Percentiles rank a stretch among this genome's conserved stretches.
phyloP scores from a whole-genome alignment of 1,140 invertebrate genomes.

The Zaprionus ornatus region DNA sequence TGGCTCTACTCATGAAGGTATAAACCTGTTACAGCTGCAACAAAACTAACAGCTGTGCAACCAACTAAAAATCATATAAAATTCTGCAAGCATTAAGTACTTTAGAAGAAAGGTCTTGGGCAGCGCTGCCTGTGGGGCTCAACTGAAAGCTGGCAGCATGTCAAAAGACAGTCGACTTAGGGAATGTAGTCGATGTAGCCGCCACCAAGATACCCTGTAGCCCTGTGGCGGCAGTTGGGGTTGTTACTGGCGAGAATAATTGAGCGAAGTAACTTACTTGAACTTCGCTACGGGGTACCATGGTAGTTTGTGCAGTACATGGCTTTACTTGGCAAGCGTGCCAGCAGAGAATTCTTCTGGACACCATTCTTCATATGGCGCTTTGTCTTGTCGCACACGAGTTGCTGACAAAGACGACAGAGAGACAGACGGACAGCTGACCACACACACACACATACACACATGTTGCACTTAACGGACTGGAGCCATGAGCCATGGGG shows the following conservation, averaged over 20 bases:
- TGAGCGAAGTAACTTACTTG: neutral
- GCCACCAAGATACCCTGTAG: neutral
- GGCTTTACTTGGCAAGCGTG: neutral
- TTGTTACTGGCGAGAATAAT: too few relatives aligned
- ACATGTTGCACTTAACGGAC: constrained; percentile 27
- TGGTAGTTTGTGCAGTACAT: neutral
- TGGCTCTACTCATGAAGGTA: too few relatives aligned
- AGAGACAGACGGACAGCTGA: constrained; percentile 33
- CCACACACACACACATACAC: constrained; percentile 4
- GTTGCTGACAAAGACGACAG: constrained; percentile 40
- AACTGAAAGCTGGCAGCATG: neutral
- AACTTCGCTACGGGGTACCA: neutral
- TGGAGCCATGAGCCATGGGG: constrained; percentile 23
- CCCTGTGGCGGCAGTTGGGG: neutral
- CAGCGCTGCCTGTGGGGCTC: neutral
- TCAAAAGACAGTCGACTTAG: neutral
- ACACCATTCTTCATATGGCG: constrained; percentile 27
- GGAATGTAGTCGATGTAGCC: neutral
- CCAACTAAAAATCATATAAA: neutral
- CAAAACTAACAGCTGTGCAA: too few relatives aligned
- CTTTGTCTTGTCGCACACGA: constrained; percentile 65
- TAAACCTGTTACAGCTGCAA: neutral
- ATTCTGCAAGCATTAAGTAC: neutral
- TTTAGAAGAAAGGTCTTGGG: neutral
- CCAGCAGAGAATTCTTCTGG: constrained; percentile 1